phyloP scores from a whole-genome alignment of 2,113 vertebrate species.

The Cyprinus carpio region DNA sequence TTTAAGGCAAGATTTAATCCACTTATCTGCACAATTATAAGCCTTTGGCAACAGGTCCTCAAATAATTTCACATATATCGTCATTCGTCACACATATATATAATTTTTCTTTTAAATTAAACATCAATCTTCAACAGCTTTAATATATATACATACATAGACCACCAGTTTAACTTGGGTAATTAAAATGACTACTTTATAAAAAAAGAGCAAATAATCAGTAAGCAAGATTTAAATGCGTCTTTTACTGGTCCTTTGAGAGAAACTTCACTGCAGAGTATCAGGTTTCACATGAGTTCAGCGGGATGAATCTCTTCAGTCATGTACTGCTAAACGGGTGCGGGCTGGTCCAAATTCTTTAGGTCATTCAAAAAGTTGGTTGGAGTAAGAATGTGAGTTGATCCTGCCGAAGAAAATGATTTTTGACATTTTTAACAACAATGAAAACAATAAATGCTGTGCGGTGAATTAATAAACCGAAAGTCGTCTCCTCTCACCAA shows the following conservation, averaged over 20 bases:
- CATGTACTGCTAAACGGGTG: slow-evolving; percentile 54
- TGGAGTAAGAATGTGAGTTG: slow-evolving; percentile 87
- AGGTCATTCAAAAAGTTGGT: slow-evolving; percentile 83
- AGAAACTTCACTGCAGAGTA: not conserved
- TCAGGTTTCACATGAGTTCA: not conserved
- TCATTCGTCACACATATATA: not conserved
- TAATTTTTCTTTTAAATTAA: slow-evolving; percentile 59
- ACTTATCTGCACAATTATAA: slow-evolving; percentile 29
- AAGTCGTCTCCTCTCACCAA: slow-evolving; percentile 71
- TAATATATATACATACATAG: slow-evolving; percentile 50
- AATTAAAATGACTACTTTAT: slow-evolving; percentile 47
- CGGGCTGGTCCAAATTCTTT: slow-evolving; percentile 79
- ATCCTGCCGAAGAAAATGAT: slow-evolving; percentile 70
- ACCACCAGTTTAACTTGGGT: slow-evolving; percentile 45
- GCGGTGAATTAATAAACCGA: too few species aligned
- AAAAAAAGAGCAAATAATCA: slow-evolving; percentile 56
- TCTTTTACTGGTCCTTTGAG: slow-evolving; percentile 30
- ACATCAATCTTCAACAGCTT: slow-evolving; percentile 62
- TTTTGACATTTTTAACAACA: not conserved
- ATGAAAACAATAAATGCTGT: not conserved
- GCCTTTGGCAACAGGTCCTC: slow-evolving; percentile 39
- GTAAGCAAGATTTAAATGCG: slow-evolving; percentile 50
- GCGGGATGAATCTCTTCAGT: not conserved
- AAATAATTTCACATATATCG: slow-evolving; percentile 38
- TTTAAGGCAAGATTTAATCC: slow-evolving; percentile 21